Evolutionary conservation across 2,888 invertebrate genomes (phyloP).

Genomic region (Silvanus unidentatus): DNA sequence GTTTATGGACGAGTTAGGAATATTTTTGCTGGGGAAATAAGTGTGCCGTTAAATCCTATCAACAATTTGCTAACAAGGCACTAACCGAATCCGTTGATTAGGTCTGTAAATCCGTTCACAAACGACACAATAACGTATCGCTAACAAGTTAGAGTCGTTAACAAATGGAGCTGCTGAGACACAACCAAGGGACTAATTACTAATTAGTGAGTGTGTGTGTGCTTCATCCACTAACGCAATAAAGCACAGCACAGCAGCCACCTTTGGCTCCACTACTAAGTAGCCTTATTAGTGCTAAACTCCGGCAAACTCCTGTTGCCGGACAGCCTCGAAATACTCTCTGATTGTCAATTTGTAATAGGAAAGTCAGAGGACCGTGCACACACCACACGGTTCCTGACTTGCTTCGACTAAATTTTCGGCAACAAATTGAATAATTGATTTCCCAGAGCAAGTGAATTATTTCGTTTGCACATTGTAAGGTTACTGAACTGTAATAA

Average conservation of each 20-base stretch:
- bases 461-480: constrained; percentile 5
- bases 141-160: constrained; percentile 34
- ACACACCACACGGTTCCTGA: constrained; percentile 6
- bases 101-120: constrained; percentile 34
- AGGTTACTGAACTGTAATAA: constrained; percentile 3
- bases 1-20: too few relatives aligned
- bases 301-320: background rate
- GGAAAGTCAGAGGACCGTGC: too few relatives aligned
- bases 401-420: constrained; percentile 2
- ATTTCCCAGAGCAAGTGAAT: constrained; percentile 6
- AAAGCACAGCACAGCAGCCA: constrained; percentile 12
- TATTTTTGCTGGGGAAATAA: constrained; percentile 19
- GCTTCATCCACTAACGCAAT: constrained; percentile 19
- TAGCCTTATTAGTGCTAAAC: background rate
- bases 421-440: constrained; percentile 9
- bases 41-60: constrained; percentile 29
- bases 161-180: constrained; percentile 33
- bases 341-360: constrained; percentile 10
- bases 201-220: constrained; percentile 26
- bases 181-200: constrained; percentile 29
- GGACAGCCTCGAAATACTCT: background rate
- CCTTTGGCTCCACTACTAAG: constrained; percentile 5
- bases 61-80: constrained; percentile 33
- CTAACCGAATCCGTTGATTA: constrained; percentile 37
- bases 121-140: constrained; percentile 39